Evolutionary conservation across 1,140 invertebrate species (phyloP), one percentile per base, ranked within the genome.

Genomic region (Zaprionus davidi): DNA sequence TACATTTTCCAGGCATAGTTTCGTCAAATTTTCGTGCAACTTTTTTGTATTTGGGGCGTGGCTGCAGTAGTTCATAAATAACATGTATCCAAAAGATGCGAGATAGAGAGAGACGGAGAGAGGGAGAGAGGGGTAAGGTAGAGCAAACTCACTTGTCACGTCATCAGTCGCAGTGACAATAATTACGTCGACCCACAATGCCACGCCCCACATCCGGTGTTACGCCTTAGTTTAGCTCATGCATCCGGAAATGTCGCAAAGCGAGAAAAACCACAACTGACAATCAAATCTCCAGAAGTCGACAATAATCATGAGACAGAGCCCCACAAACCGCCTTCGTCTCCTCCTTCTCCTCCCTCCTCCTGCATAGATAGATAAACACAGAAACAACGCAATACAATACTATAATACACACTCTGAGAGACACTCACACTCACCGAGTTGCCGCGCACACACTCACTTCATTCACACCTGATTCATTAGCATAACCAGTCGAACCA

Each of bases 401-500:
- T 26, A 1, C 36, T 5, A 15, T 38, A 38, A 38, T 24, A 41
- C 38, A 59, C 56, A 69, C 44, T 31, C 44, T 22, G n/a, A 49
- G 12, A 53, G 22, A 34, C 38, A 46, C 49, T 24, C 38, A 44
- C 41, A 44, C 60, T 17, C 17, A 46, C 3, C 31, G 31, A 34
- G 31, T 26, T 0, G 9, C 5, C 44, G 28, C 44, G 11, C 22
- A 17, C 41, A 51, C 44, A 44, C 36, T 36, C 9, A 53, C 15
- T 41, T 22, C 13, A 60, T 36, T 56, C 59, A 72, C 70, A 72
- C 83, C 79, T 85, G 76, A 82, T 79, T 86, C 80, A 86, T 87
- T 86, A 77, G 77, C 83, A 86, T 86, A 86, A 86, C 83, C 83
- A 87, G 83, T 86, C 68, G 36, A 70, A 80, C 79, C 59, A 63